Conservation (phyloP, 2,113 vertebrate genomes). For the Holacanthus passer region DNA sequence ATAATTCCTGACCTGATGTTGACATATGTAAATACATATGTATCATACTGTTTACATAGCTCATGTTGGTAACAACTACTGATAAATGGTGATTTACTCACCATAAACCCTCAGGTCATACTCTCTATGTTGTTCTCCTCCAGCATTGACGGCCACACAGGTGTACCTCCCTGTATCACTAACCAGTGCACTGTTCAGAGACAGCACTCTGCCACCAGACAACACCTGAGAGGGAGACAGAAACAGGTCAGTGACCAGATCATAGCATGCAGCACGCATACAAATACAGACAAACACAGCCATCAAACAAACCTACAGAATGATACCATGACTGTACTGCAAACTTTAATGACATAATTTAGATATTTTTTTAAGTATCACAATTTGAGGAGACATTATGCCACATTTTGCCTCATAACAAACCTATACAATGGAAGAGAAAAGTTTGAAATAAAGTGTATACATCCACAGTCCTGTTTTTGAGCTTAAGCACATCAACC, state of each 20-base stretch:
- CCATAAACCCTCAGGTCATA: slow-evolving; percentile 90
- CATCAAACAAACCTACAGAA: background rate
- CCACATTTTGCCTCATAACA: background rate
- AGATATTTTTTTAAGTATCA: background rate
- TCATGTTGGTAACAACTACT: background rate
- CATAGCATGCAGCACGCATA: background rate
- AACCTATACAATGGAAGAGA: background rate
- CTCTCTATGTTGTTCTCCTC: slow-evolving; percentile 92
- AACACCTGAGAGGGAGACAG: slow-evolving; percentile 84
- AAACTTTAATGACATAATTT: background rate
- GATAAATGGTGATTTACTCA: slow-evolving; percentile 76
- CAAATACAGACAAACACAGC: background rate
- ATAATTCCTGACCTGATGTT: background rate
- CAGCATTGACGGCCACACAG: slow-evolving; percentile 95
- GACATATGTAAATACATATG: background rate
- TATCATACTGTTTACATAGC: no score
- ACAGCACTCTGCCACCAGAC: slow-evolving; percentile 89
- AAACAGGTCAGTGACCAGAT: background rate
- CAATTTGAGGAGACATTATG: background rate
- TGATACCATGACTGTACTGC: background rate
- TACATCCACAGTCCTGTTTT: background rate
- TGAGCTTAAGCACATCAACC: background rate
- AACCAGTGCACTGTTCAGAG: slow-evolving; percentile 89
- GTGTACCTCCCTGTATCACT: slow-evolving; percentile 91
- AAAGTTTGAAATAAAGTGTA: background rate